phyloP scores from a whole-genome alignment of 2,113 vertebrate genomes.

The Xiphophorus maculatus region DNA sequence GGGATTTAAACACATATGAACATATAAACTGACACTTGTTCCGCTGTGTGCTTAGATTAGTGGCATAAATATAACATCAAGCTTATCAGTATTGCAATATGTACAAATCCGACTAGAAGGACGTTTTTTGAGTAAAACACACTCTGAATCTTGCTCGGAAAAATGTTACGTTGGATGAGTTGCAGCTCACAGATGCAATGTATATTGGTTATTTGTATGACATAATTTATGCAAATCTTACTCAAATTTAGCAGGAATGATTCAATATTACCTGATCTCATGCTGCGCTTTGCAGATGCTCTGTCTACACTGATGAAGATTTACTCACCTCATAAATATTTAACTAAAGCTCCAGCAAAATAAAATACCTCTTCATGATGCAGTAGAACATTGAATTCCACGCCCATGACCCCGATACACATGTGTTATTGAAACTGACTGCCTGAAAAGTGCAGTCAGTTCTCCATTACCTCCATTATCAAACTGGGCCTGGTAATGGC shows the following conservation, averaged over 20 bases:
- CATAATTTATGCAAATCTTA: not conserved
- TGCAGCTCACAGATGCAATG: not conserved
- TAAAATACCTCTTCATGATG: not conserved
- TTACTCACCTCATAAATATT: not conserved
- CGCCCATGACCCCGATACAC: not conserved
- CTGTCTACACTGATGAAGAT: not conserved
- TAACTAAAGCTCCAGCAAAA: not conserved
- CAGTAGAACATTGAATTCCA: not conserved
- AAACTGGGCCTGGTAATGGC: no score
- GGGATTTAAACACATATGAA: no score
- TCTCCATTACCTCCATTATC: no score
- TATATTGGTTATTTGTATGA: not conserved
- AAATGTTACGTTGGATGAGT: not conserved
- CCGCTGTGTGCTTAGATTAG: no score
- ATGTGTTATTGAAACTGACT: not conserved
- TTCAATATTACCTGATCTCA: not conserved
- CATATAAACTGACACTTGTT: no score
- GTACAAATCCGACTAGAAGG: no score
- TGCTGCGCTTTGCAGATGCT: not conserved
- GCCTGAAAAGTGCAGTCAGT: no score
- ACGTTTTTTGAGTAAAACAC: no score
- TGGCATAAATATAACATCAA: no score
- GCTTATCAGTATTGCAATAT: no score
- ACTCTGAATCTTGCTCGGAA: not conserved
- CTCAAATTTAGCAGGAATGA: not conserved